Percentiles rank a stretch among this genome's conserved stretches.
Conservation (phyloP, 2,888 invertebrate genomes). For the Drosophila lacicola region DNA sequence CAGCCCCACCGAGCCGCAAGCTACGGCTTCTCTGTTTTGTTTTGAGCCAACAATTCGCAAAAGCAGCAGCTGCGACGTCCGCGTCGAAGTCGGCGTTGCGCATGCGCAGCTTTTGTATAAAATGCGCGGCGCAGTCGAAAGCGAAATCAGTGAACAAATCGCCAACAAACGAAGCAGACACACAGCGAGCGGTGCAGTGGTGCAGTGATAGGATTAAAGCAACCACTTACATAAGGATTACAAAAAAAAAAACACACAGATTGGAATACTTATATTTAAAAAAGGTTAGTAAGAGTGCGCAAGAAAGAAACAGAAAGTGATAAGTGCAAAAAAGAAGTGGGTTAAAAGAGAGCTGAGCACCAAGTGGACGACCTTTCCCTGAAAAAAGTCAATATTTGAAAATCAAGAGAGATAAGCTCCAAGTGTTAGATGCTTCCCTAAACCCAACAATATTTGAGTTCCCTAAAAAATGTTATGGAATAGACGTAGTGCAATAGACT, state of each 20-base stretch:
- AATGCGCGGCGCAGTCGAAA: conserved; percentile 69
- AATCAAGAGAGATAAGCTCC: too few species aligned
- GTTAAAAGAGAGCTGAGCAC: neutral
- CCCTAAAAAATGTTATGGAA: too few species aligned
- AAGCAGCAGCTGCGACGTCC: conserved; percentile 15
- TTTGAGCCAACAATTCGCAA: conserved; percentile 73
- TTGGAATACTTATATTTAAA: conserved; percentile 59
- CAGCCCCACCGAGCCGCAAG: conserved; percentile 27
- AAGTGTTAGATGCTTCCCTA: too few species aligned
- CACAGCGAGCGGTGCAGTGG: conserved; percentile 47
- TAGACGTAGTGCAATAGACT: too few species aligned
- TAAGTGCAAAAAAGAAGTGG: conserved; percentile 12
- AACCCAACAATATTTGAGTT: too few species aligned
- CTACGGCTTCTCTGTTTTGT: conserved; percentile 53
- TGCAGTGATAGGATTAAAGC: conserved; percentile 67
- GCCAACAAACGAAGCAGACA: conserved; percentile 64
- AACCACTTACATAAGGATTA: conserved; percentile 72
- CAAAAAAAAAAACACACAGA: conserved; percentile 23
- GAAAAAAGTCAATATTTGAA: neutral
- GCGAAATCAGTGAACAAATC: conserved; percentile 81
- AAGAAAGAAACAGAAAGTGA: conserved; percentile 8
- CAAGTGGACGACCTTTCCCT: neutral
- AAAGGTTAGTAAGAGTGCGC: conserved; percentile 68
- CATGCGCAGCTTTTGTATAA: conserved; percentile 79
- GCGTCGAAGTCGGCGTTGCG: conserved; percentile 47